phyloP scores from a whole-genome alignment of 2,113 vertebrate species.

The Hippocampus barbouri region DNA sequence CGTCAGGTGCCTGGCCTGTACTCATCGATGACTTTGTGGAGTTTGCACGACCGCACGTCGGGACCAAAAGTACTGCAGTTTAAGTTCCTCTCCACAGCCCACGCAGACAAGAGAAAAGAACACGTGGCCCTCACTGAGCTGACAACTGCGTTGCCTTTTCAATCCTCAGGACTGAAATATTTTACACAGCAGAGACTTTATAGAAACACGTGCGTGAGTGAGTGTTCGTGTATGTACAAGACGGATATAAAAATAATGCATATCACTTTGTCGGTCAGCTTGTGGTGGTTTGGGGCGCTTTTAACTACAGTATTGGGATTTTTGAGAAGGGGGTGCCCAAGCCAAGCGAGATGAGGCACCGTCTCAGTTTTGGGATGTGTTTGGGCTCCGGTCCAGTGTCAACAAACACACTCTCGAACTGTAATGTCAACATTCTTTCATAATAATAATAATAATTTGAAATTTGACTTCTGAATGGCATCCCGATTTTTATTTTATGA shows the following conservation, averaged over 20 bases:
- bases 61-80: constrained; percentile 77
- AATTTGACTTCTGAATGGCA: constrained; percentile 45
- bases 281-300: constrained; percentile 64
- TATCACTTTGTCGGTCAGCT: constrained; percentile 66
- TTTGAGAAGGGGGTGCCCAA: constrained; percentile 43
- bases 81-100: constrained; percentile 70
- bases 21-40: constrained; percentile 94
- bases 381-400: constrained; percentile 29
- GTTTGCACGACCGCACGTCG: constrained; percentile 84
- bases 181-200: constrained; percentile 74
- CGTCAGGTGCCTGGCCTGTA: constrained; percentile 88
- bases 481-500: constrained; percentile 55
- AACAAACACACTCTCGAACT: constrained; percentile 30
- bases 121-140: constrained; percentile 55
- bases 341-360: constrained; percentile 47
- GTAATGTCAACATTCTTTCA: constrained; percentile 52
- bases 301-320: constrained; percentile 60
- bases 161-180: constrained; percentile 75
- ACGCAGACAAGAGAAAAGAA: constrained; percentile 30
- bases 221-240: constrained; percentile 23
- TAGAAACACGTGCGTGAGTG: constrained; percentile 27
- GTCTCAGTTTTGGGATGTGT: constrained; percentile 4
- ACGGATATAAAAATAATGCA: constrained; percentile 50
- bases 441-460: constrained; percentile 28
- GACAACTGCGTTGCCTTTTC: constrained; percentile 72